A percentile compares a stretch with the other conserved stretches of the same genome.
phyloP scores from a whole-genome alignment of 2,797 vertebrate species.

The Neomorphus geoffroyi region DNA sequence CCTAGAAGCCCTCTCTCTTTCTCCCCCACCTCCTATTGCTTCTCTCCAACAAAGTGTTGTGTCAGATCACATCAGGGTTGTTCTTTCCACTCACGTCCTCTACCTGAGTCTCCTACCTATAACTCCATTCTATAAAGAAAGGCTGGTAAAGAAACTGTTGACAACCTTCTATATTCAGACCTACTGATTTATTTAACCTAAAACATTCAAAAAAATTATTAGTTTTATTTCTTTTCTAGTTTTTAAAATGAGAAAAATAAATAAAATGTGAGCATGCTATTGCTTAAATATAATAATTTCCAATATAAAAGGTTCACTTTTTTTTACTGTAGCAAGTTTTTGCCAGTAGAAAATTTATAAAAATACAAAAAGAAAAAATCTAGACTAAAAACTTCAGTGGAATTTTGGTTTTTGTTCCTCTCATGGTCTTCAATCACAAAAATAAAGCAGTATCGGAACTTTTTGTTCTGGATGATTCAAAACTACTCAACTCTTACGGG shows the following conservation, averaged over 20 bases:
- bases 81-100: background rate
- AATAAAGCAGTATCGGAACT: background rate
- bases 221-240: background rate
- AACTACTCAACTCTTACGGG: background rate
- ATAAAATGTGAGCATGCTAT: background rate
- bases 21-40: background rate
- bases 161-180: background rate
- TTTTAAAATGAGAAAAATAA: background rate
- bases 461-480: background rate
- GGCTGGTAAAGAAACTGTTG: background rate
- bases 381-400: background rate
- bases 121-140: background rate
- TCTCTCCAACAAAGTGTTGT: background rate
- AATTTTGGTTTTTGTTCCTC: fast-evolving
- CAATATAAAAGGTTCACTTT: background rate
- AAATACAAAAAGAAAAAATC: background rate
- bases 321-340: background rate
- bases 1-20: background rate
- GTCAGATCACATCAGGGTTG: no score
- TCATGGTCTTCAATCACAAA: background rate
- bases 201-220: background rate
- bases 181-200: background rate
- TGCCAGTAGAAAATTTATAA: background rate
- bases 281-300: background rate
- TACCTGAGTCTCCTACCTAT: background rate